A percentile compares a stretch with the other conserved stretches of the same genome.
Evolutionary conservation across 2,113 vertebrate species (phyloP).

Genomic region (Loxodonta africana): DNA sequence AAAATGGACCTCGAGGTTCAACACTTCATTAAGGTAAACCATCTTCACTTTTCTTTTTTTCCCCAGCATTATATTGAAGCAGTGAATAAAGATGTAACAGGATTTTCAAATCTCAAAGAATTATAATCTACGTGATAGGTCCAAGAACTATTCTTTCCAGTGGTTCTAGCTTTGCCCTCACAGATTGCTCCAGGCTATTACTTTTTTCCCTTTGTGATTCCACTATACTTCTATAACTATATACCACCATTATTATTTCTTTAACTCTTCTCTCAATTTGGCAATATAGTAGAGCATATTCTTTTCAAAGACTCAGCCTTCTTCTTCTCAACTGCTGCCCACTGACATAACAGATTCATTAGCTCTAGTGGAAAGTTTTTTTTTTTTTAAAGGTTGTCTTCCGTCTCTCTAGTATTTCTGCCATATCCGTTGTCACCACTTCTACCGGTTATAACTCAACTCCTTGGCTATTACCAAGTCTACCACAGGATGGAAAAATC

Average conservation of each 20-base stretch:
- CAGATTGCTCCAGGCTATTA: too few relatives aligned
- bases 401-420: neutral
- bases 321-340: neutral
- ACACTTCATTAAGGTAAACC: neutral
- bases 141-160: neutral
- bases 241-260: neutral
- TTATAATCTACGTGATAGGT: neutral
- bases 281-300: neutral
- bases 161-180: neutral
- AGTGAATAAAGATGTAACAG: neutral
- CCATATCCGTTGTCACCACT: rapidly evolving
- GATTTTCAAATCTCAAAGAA: neutral
- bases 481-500: neutral
- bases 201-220: neutral
- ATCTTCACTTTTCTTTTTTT: neutral
- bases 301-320: neutral
- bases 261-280: neutral
- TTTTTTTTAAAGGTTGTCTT: too few relatives aligned
- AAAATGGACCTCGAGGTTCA: slow-evolving; percentile 44
- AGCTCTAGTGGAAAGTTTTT: too few relatives aligned
- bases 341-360: neutral
- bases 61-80: neutral
- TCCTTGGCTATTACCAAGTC: neutral
- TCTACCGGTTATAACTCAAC: too few relatives aligned
- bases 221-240: neutral